A percentile compares a stretch with the other conserved stretches of the same genome.
Evolutionary conservation across 2,888 invertebrate genomes (phyloP).

Genomic region (Epicampocera succincta): DNA sequence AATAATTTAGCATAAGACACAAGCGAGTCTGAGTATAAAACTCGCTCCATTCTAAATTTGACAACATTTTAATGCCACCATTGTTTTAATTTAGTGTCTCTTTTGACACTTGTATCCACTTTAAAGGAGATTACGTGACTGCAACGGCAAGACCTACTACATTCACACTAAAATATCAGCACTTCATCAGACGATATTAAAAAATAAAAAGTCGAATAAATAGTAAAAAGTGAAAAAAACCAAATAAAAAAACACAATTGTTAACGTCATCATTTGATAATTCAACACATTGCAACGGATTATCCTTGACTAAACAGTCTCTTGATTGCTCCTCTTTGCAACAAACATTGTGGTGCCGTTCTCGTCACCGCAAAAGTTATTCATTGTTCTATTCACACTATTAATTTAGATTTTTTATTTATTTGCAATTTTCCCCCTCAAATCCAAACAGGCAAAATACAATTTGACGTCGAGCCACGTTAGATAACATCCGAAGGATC

Average conservation of each 20-base stretch:
- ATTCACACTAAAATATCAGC: constrained; percentile 16
- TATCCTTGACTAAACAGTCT: constrained; percentile 75
- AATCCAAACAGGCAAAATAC: constrained; percentile 11
- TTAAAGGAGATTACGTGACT: constrained; percentile 54
- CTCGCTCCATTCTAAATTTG: constrained; percentile 9
- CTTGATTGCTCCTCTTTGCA: constrained; percentile 54
- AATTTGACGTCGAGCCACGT: constrained; percentile 10
- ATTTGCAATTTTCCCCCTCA: constrained; percentile 11
- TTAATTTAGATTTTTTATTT: constrained; percentile 16
- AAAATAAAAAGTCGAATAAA: background rate
- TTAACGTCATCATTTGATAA: constrained; percentile 67
- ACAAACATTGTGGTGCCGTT: constrained; percentile 57
- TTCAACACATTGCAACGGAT: constrained; percentile 74
- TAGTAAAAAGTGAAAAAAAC: background rate
- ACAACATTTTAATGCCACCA: constrained; percentile 59
- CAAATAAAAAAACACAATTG: constrained; percentile 59
- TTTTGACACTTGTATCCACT: constrained; percentile 64
- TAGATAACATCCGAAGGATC: constrained; percentile 8
- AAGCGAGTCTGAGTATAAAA: constrained; percentile 8
- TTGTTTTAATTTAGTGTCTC: constrained; percentile 65
- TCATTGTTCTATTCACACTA: constrained; percentile 44
- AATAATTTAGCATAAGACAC: constrained; percentile 24
- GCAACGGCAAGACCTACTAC: constrained; percentile 34
- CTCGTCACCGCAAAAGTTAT: constrained; percentile 68
- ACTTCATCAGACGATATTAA: constrained; percentile 49